Percentiles rank a stretch among this genome's conserved stretches.
These are phyloP conservation scores for Plutomurus gul DNA, from an alignment of 1,140 invertebrate species.

Conservation along the genomic window DNA sequence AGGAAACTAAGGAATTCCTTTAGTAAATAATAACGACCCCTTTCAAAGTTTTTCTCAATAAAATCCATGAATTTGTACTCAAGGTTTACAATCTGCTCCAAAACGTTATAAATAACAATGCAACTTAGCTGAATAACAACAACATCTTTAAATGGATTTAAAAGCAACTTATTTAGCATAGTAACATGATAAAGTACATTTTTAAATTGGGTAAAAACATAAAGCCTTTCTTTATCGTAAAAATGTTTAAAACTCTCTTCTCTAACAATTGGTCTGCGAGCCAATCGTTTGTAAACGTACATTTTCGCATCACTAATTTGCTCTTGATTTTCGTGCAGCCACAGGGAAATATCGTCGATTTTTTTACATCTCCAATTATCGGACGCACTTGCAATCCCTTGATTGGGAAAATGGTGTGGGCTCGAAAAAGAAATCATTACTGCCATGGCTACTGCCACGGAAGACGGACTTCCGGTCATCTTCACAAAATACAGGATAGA, in stretches of 20 bases:
- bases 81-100: neutral
- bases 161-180: constrained; percentile 31
- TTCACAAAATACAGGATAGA: neutral
- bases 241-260: neutral
- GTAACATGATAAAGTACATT: constrained; percentile 6
- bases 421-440: neutral
- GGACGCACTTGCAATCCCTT: neutral
- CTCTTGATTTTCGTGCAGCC: neutral
- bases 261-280: neutral
- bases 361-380: neutral
- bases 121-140: neutral
- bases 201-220: constrained; percentile 1
- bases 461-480: neutral
- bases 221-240: constrained; percentile 1
- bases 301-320: neutral
- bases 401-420: neutral
- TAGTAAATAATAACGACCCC: neutral
- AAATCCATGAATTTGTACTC: neutral
- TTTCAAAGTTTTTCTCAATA: neutral
- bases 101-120: neutral
- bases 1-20: neutral
- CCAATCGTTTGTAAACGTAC: neutral
- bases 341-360: neutral
- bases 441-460: neutral
- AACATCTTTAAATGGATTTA: constrained; percentile 9